phyloP scores from a whole-genome alignment of 2,888 invertebrate species.

The Muscina levida region DNA sequence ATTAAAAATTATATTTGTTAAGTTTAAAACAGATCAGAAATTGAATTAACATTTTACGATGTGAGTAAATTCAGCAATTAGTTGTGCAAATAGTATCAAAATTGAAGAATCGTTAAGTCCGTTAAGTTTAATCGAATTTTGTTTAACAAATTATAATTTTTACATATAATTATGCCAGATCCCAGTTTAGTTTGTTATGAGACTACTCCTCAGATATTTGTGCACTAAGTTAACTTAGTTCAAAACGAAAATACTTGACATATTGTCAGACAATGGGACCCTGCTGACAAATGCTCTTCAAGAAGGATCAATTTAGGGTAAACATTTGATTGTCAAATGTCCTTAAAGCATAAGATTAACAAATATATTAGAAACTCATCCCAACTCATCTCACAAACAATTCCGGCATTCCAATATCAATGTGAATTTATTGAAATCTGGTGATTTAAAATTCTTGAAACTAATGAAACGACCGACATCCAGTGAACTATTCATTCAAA shows the following conservation, averaged over 20 bases:
- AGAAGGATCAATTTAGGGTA: neutral
- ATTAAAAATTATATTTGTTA: too few species aligned
- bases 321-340: conserved; percentile 24
- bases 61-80: too few species aligned
- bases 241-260: conserved; percentile 5
- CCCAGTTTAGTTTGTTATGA: too few species aligned
- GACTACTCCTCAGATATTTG: too few species aligned
- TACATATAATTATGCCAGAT: too few species aligned
- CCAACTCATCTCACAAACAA: neutral
- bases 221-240: too few species aligned
- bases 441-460: conserved; percentile 9
- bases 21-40: too few species aligned
- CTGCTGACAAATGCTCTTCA: conserved; percentile 26
- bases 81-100: too few species aligned
- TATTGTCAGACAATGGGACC: conserved; percentile 20
- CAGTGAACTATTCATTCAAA: neutral
- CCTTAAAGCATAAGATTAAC: conserved; percentile 2
- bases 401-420: neutral
- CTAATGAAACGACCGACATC: neutral
- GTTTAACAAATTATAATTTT: too few species aligned
- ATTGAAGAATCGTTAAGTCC: too few species aligned
- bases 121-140: too few species aligned
- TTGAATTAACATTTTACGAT: too few species aligned
- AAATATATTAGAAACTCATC: neutral
- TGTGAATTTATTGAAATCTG: neutral